A percentile compares a stretch with the other conserved stretches of the same genome.
These are phyloP conservation scores for Cephus rjabovi DNA, from an alignment of 2,888 invertebrate genomes.

Conservation along the genomic window DNA sequence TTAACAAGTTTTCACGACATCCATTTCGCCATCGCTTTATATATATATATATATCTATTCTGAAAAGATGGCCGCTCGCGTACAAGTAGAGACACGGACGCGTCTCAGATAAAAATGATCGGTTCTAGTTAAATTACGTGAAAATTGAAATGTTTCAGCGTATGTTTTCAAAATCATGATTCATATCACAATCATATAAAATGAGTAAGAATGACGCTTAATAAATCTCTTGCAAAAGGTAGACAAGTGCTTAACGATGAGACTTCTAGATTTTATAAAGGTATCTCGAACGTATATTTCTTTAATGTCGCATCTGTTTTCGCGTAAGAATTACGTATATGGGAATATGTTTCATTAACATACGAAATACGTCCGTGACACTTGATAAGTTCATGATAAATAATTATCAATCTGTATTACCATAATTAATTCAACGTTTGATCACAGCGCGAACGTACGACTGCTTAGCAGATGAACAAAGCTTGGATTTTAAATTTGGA, in stretches of 20 bases:
- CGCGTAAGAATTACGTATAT: background rate
- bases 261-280: background rate
- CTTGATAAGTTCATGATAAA: background rate
- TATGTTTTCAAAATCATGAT: background rate
- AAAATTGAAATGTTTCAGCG: background rate
- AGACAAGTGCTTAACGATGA: background rate
- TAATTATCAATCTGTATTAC: background rate
- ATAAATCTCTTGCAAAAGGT: background rate
- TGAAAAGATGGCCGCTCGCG: background rate
- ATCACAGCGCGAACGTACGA: background rate
- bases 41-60: background rate
- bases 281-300: background rate
- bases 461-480: background rate
- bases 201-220: background rate
- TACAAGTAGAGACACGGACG: background rate
- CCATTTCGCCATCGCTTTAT: background rate
- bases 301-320: background rate
- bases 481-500: background rate
- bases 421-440: background rate
- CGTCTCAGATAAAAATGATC: background rate
- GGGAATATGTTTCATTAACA: background rate
- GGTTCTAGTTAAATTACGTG: background rate
- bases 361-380: background rate
- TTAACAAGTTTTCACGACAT: background rate
- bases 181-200: background rate